These are phyloP conservation scores for Heliocidaris erythrogramma DNA, from an alignment of 35 echinoderm and acorn worm species.

Conservation along the genomic window DNA sequence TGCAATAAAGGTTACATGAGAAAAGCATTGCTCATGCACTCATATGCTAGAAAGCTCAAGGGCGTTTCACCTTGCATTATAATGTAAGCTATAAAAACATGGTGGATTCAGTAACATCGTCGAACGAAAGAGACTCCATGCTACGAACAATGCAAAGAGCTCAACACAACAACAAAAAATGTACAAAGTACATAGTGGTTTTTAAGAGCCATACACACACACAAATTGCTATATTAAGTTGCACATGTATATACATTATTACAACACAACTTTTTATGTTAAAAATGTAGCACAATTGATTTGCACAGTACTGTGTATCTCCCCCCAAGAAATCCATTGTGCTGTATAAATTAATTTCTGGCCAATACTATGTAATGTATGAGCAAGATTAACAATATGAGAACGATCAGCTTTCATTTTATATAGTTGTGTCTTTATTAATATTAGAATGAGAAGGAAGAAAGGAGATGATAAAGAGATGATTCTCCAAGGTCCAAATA, in stretches of 20 bases:
- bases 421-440: no score
- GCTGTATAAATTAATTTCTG: not conserved
- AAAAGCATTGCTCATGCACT: not conserved
- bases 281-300: not conserved
- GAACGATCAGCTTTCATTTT: not conserved
- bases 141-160: not conserved
- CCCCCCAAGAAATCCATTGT: not conserved
- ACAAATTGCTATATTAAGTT: constrained; percentile 13
- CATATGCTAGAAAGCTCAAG: not conserved
- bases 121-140: not conserved
- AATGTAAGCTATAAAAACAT: not conserved
- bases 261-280: not conserved
- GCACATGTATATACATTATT: not conserved
- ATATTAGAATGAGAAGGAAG: no score
- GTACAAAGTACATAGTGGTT: not conserved
- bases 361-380: not conserved
- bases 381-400: not conserved
- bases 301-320: not conserved
- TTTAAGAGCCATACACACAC: not conserved
- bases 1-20: constrained; percentile 2
- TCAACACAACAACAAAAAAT: not conserved
- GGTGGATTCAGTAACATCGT: not conserved
- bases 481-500: no score
- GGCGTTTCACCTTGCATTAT: not conserved
- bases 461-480: no score